Evolutionary conservation across 2,113 vertebrate species (phyloP).

Genomic region (Entosphenus tridentatus): DNA sequence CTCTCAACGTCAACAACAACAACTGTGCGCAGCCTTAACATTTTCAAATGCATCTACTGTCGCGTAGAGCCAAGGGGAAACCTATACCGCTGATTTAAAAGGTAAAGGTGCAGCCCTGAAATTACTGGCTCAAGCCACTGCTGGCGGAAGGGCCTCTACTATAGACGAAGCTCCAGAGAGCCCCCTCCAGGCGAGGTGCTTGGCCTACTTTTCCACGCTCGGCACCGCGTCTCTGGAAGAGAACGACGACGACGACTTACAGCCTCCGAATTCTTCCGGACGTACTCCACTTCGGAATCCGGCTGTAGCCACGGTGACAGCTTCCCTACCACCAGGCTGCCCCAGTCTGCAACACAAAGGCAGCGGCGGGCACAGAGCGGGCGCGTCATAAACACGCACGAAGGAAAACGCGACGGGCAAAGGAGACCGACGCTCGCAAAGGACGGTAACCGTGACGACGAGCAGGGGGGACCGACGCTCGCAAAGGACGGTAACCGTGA

Average conservation of each 20-base stretch:
- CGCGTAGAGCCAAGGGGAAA: too few relatives aligned
- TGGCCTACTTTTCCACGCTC: too few relatives aligned
- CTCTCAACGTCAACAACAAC: too few relatives aligned
- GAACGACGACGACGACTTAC: conserved; percentile 24
- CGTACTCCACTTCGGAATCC: conserved; percentile 41
- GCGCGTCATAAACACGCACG: conserved; percentile 4
- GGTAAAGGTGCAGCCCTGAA: too few relatives aligned
- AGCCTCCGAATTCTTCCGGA: conserved; percentile 51
- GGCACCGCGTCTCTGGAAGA: too few relatives aligned
- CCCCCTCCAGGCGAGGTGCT: too few relatives aligned
- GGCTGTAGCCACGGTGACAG: conserved; percentile 57
- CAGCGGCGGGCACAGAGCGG: neutral
- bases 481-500: neutral
- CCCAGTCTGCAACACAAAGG: conserved; percentile 37
- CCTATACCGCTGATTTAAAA: too few relatives aligned
- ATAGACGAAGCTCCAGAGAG: too few relatives aligned
- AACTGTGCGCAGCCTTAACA: too few relatives aligned
- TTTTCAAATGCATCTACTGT: too few relatives aligned
- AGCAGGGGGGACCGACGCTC: neutral
- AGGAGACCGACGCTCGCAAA: neutral
- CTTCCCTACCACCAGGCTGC: conserved; percentile 68
- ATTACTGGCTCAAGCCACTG: too few relatives aligned
- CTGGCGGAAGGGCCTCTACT: too few relatives aligned
- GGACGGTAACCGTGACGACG: neutral
- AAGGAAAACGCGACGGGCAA: conserved; percentile 2